These are phyloP conservation scores for Pseudopleuronectes americanus DNA, from an alignment of 2,797 vertebrate species.

Conservation along the genomic window DNA sequence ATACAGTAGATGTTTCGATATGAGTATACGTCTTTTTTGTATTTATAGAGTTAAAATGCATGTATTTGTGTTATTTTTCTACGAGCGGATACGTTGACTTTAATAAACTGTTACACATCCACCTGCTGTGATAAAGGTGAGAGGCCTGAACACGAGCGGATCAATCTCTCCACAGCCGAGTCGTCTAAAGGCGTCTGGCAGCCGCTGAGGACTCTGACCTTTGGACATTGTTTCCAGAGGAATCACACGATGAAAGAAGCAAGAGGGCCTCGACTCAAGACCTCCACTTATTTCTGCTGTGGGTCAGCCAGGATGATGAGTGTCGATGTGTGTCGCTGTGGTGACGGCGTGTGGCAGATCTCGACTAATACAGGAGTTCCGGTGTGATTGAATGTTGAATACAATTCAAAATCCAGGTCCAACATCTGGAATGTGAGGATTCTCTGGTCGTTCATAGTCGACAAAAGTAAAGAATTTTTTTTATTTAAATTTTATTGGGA, in stretches of 20 bases:
- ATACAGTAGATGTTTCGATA: no score
- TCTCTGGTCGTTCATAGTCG: no score
- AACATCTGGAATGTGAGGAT: no score
- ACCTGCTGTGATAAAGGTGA: neutral
- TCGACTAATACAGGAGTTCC: neutral
- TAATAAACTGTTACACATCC: neutral
- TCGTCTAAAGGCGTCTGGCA: slow-evolving; percentile 33
- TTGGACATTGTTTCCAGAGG: slow-evolving; percentile 58
- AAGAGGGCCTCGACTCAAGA: slow-evolving; percentile 17
- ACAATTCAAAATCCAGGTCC: no score
- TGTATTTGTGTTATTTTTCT: no score
- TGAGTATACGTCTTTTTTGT: no score
- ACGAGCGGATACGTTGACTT: neutral
- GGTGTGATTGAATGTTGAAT: neutral
- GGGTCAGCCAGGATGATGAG: neutral
- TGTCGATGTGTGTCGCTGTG: no score
- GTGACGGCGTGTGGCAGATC: neutral
- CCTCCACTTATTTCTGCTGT: neutral
- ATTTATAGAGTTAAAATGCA: no score
- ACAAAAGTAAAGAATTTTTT: no score
- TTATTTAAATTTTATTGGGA: no score
- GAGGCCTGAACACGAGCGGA: slow-evolving; percentile 11
- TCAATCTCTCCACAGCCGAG: slow-evolving; percentile 29
- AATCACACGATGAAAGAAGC: slow-evolving; percentile 45
- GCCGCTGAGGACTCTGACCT: slow-evolving; percentile 57